phyloP scores from a whole-genome alignment of 1,140 invertebrate genomes.

The Scylla paramamosain region DNA sequence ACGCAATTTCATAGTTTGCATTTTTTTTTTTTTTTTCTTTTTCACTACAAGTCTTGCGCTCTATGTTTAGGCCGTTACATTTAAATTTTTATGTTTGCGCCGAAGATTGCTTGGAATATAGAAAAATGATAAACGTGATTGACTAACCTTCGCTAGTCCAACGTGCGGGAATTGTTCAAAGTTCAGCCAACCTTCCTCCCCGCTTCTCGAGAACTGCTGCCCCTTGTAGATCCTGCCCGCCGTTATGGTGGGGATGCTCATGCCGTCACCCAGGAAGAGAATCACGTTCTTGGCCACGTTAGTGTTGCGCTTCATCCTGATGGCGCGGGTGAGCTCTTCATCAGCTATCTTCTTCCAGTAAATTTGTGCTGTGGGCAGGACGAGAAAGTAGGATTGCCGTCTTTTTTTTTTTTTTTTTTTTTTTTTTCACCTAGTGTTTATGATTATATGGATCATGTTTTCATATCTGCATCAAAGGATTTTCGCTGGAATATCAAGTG shows the following conservation, averaged over 20 bases:
- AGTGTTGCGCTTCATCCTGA: constrained; percentile 77
- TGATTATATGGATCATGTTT: not conserved
- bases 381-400: no score
- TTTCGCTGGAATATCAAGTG: no score
- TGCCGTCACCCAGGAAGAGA: constrained; percentile 91
- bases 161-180: constrained; percentile 93
- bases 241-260: constrained; percentile 89
- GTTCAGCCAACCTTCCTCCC: constrained; percentile 83
- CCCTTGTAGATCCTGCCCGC: constrained; percentile 87
- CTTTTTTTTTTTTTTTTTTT: no score
- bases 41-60: no score
- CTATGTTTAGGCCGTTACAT: no score
- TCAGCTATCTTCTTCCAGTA: constrained; percentile 77
- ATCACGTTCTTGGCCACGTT: constrained; percentile 77
- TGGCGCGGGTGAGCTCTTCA: constrained; percentile 78
- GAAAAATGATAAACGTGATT: not conserved
- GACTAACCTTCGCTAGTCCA: constrained; percentile 89
- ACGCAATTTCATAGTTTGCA: no score
- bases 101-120: no score
- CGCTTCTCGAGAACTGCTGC: constrained; percentile 79
- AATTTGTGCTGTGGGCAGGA: constrained; percentile 59
- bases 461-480: no score
- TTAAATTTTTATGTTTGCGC: no score
- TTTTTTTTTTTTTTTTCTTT: no score
- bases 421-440: no score